These are phyloP conservation scores for Shinisaurus crocodilurus DNA, from an alignment of 2,113 vertebrate species.

Conservation along the genomic window DNA sequence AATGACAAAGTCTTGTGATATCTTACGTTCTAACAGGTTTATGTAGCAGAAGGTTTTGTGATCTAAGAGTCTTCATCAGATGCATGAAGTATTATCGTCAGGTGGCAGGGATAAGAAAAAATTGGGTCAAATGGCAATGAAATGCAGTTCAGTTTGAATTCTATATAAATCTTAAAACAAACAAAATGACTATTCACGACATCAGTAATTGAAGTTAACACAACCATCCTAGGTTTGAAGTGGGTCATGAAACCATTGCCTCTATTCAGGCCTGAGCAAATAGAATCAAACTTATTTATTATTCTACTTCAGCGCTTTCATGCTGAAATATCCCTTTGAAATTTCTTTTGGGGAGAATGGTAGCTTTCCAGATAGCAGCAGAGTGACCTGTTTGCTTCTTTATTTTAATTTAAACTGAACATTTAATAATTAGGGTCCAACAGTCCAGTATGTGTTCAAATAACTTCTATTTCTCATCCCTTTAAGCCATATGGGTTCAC, in stretches of 20 bases:
- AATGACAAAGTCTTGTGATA: not conserved
- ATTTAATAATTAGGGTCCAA: not conserved
- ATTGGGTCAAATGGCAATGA: not conserved
- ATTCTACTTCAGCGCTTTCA: not conserved
- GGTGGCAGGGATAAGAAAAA: not conserved
- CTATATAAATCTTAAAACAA: not conserved
- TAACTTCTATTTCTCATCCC: not conserved
- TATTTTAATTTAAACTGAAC: not conserved
- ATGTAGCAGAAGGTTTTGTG: not conserved
- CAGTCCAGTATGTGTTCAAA: not conserved
- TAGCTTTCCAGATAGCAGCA: not conserved
- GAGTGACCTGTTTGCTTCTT: not conserved
- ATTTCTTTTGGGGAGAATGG: not conserved
- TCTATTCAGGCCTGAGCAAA: not conserved
- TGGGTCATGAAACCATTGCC: not conserved
- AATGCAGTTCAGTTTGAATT: not conserved
- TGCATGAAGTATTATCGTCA: not conserved
- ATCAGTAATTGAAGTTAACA: not conserved
- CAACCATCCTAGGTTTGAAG: not conserved
- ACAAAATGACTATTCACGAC: not conserved
- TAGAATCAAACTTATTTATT: not conserved
- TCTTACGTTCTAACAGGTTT: not conserved
- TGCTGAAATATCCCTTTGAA: not conserved
- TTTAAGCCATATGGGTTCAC: not conserved
- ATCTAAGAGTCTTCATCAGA: not conserved